Percentiles rank a stretch among this genome's conserved stretches.
These are phyloP conservation scores for Drosophila melanocephala DNA, from an alignment of 2,888 invertebrate species.

Conservation along the genomic window DNA sequence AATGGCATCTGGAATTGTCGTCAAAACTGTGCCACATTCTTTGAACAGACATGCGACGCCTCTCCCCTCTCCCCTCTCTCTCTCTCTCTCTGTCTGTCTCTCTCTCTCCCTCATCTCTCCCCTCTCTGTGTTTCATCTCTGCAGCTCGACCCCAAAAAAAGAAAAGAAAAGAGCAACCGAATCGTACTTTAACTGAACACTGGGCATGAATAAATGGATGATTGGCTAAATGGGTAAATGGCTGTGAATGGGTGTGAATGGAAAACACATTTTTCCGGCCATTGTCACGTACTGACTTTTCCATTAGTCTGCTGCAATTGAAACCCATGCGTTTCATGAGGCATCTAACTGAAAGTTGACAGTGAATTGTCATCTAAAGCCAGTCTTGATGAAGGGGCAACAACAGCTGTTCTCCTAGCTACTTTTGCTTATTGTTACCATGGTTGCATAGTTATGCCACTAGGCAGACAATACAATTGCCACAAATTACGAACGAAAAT, in stretches of 20 bases:
- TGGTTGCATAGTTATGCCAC: too few relatives aligned
- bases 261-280: conserved; percentile 64
- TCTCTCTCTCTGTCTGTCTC: background rate
- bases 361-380: conserved; percentile 10
- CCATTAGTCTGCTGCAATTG: conserved; percentile 36
- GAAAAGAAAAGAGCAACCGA: background rate
- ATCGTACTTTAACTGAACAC: conserved; percentile 19
- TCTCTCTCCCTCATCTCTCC: background rate
- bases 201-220: conserved; percentile 20
- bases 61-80: background rate
- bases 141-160: conserved; percentile 14
- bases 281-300: conserved; percentile 75
- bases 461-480: too few relatives aligned
- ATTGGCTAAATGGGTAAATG: conserved; percentile 20
- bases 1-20: conserved; percentile 33
- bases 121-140: conserved; percentile 22
- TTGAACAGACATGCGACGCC: background rate
- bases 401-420: conserved; percentile 6
- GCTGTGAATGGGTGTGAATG: conserved; percentile 41
- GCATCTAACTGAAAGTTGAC: conserved; percentile 32
- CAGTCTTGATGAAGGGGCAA: background rate
- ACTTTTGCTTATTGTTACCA: background rate
- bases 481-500: too few relatives aligned
- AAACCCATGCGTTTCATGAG: conserved; percentile 40
- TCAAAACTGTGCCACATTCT: conserved; percentile 13